Conservation (phyloP, 2,797 vertebrate species). For the Hyperoplus immaculatus region DNA sequence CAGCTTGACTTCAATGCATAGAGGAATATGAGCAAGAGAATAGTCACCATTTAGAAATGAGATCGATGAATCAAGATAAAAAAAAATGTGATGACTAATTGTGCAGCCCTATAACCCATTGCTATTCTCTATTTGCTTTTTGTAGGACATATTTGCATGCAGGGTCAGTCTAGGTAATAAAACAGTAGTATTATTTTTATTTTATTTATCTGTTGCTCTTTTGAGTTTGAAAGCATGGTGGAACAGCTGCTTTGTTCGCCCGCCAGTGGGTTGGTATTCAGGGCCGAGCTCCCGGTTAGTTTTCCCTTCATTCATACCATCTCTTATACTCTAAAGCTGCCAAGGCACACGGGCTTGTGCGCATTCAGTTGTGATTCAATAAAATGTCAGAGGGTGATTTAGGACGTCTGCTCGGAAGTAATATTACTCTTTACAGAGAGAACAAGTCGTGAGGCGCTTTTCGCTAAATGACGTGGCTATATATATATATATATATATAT, state of each 20-base stretch:
- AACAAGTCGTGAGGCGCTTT: conserved; percentile 35
- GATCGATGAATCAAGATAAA: too few relatives aligned
- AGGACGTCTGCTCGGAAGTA: conserved; percentile 58
- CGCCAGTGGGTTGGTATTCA: conserved; percentile 31
- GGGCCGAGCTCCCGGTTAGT: conserved; percentile 24
- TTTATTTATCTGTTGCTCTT: neutral
- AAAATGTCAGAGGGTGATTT: conserved; percentile 73
- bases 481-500: neutral
- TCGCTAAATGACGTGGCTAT: conserved; percentile 50
- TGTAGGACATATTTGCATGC: neutral
- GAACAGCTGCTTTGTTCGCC: conserved; percentile 6
- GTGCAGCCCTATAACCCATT: too few relatives aligned
- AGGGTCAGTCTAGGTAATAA: neutral
- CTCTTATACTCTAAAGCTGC: conserved; percentile 43
- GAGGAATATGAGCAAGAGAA: too few relatives aligned
- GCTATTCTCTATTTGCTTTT: too few relatives aligned
- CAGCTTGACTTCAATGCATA: too few relatives aligned
- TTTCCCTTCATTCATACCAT: conserved; percentile 46
- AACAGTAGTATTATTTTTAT: neutral
- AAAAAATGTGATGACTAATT: too few relatives aligned
- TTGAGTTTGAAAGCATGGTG: conserved; percentile 12
- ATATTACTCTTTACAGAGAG: conserved; percentile 63
- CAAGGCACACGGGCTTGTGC: conserved; percentile 46
- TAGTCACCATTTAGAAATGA: too few relatives aligned
- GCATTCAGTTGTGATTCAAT: conserved; percentile 64